These are phyloP conservation scores for Dinomys branickii DNA, from an alignment of 2,113 vertebrate species.

Conservation along the genomic window DNA sequence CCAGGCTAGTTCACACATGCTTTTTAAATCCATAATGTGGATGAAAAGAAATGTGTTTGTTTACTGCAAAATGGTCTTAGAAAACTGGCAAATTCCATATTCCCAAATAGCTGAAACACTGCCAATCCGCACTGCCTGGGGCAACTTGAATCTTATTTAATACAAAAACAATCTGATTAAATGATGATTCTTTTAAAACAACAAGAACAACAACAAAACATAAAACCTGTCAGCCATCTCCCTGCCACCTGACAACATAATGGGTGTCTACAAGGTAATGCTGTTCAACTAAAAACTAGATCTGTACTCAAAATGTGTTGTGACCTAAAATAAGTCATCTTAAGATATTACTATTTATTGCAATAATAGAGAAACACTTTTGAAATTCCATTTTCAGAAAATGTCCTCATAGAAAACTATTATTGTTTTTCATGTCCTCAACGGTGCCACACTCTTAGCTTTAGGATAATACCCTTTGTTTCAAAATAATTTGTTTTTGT, in stretches of 20 bases:
- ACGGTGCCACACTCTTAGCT: conserved; percentile 28
- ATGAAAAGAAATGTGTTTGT: conserved; percentile 75
- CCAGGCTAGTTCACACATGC: conserved; percentile 64
- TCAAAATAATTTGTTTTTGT: conserved; percentile 21
- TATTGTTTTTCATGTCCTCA: conserved; percentile 35
- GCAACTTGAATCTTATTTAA: conserved; percentile 75
- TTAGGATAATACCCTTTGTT: conserved; percentile 24
- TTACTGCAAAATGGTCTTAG: conserved; percentile 71
- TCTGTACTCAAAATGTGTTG: conserved; percentile 1
- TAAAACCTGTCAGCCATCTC: conserved; percentile 47
- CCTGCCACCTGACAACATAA: conserved; percentile 44
- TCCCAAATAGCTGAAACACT: conserved; percentile 71
- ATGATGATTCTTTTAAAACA: conserved; percentile 71
- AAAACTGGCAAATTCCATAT: conserved; percentile 67
- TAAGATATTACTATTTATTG: conserved; percentile 25
- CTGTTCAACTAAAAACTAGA: conserved; percentile 45
- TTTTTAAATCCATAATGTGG: conserved; percentile 61
- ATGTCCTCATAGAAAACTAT: neutral
- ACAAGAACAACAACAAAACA: conserved; percentile 58
- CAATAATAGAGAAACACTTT: conserved; percentile 36
- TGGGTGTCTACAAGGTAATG: neutral
- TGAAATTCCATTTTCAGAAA: conserved; percentile 61
- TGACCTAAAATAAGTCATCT: conserved; percentile 39
- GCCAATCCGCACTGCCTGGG: conserved; percentile 66
- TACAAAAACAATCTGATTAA: conserved; percentile 73